Base-by-base conservation (phyloP, 1,140 invertebrate species). In the Amphibalanus amphitrite region DNA sequence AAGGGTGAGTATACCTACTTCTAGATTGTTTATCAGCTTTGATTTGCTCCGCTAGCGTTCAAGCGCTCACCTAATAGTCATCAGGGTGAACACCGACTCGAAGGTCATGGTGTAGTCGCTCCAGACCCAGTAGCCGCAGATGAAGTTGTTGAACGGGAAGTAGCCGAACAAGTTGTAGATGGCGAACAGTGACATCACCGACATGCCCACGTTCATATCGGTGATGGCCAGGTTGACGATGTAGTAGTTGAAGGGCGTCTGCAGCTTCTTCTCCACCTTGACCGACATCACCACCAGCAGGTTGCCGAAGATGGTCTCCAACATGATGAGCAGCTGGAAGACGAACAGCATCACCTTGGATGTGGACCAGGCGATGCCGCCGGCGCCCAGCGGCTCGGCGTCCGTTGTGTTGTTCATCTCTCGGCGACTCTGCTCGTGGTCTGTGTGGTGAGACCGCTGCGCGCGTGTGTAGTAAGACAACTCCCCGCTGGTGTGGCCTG, bases 21-120 rank as follows among this genome's bases (percentile, higher is more conserved):
- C n/a, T n/a, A n/a, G n/a, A n/a, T n/a, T n/a, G n/a, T n/a, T n/a
- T n/a, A n/a, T n/a, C n/a, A n/a, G n/a, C n/a, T n/a, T n/a, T n/a
- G n/a, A n/a, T n/a, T n/a, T n/a, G n/a, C n/a, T n/a, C n/a, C n/a
- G n/a, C n/a, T n/a, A n/a, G n/a, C 26, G 64, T 15, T 23, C 4
- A 69, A 29, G 20, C 23, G 76, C n/a, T 77, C 77, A 73, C n/a
- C 80, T 80, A 69, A 82, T 81, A 17, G 78, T 79, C 28, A 79
- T 74, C 0, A 82, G 73, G 0, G 79, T 80, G 72, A 80, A 79
- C 33, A 81, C 79, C 1, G 79, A 80, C 28, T 79, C 79, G 70
- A 82, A 81, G 10, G 80, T 81, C 79, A 81, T 80, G 26, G 78
- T 78, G 73, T 80, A 81, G 73, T 82, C 81, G 69, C 77, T 79